Evolutionary conservation across 2,888 invertebrate genomes (phyloP).

Genomic region (Lepeophtheirus nordmannii): DNA sequence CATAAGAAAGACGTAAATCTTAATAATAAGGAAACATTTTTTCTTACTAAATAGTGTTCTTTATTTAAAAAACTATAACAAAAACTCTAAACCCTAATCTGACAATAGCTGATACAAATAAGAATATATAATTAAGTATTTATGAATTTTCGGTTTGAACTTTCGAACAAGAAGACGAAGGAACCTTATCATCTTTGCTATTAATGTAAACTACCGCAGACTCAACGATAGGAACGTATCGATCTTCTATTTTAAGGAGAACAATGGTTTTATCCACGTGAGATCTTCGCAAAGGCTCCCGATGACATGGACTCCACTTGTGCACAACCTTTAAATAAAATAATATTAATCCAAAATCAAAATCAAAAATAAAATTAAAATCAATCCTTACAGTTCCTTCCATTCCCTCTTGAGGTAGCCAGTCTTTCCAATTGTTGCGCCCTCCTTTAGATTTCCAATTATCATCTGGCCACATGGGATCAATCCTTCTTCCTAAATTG

Average conservation of each 20-base stretch:
- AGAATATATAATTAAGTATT: too few relatives aligned
- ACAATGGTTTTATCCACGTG: slow-evolving; percentile 82
- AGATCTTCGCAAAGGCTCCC: slow-evolving; percentile 67
- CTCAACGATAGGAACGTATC: slow-evolving; percentile 82
- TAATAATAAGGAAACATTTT: too few relatives aligned
- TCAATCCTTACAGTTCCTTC: slow-evolving; percentile 53
- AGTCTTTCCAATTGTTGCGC: slow-evolving; percentile 69
- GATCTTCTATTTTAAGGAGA: slow-evolving; percentile 79
- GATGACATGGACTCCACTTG: slow-evolving; percentile 82
- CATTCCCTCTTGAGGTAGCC: slow-evolving; percentile 81
- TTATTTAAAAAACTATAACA: too few relatives aligned
- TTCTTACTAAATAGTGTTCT: too few relatives aligned
- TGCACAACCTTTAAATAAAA: slow-evolving; percentile 55
- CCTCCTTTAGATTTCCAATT: slow-evolving; percentile 72
- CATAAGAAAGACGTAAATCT: too few relatives aligned
- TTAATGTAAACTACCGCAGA: slow-evolving; percentile 63
- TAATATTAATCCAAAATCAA: not conserved
- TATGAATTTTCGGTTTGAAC: too few relatives aligned
- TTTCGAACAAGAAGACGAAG: too few relatives aligned
- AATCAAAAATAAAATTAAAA: too few relatives aligned
- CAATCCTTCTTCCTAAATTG: slow-evolving; percentile 72
- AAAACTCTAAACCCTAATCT: too few relatives aligned
- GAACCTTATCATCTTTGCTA: slow-evolving; percentile 22
- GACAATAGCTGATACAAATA: too few relatives aligned
- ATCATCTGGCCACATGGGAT: slow-evolving; percentile 90